Conservation (phyloP, 2,888 invertebrate species). For the Ophion costatus region DNA sequence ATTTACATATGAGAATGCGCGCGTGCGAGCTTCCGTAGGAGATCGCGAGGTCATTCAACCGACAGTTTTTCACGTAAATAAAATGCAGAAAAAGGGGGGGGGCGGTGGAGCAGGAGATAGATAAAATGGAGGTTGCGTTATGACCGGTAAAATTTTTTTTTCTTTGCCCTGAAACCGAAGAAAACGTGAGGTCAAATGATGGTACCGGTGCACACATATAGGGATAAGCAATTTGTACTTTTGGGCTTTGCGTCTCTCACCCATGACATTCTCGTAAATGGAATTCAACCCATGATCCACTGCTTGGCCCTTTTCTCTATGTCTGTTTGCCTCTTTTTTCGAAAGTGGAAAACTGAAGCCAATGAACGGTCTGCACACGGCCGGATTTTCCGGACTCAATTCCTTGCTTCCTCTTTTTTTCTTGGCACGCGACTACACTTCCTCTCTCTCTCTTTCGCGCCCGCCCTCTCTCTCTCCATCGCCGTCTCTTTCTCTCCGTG, state of each 20-base stretch:
- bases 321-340: constrained; percentile 16
- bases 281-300: constrained; percentile 30
- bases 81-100: constrained; percentile 27
- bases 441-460: constrained; percentile 23
- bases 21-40: constrained; percentile 22
- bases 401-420: constrained; percentile 48
- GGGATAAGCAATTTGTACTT: constrained; percentile 15
- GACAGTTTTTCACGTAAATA: constrained; percentile 42
- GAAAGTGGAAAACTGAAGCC: constrained; percentile 55
- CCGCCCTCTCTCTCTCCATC: constrained; percentile 26
- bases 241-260: constrained; percentile 18
- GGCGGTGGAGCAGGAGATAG: neutral
- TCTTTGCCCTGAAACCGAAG: constrained; percentile 11
- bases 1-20: constrained; percentile 52
- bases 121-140: constrained; percentile 50
- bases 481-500: constrained; percentile 26
- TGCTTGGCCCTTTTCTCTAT: constrained; percentile 5
- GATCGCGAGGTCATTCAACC: constrained; percentile 37
- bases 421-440: constrained; percentile 53
- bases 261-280: constrained; percentile 31
- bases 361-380: constrained; percentile 54
- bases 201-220: constrained; percentile 8
- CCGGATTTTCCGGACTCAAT: constrained; percentile 56
- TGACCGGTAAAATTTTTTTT: constrained; percentile 47
- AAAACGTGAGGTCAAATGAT: constrained; percentile 57